These are phyloP conservation scores for Copidosoma floridanum DNA, from an alignment of 1,140 invertebrate species.

Conservation along the genomic window DNA sequence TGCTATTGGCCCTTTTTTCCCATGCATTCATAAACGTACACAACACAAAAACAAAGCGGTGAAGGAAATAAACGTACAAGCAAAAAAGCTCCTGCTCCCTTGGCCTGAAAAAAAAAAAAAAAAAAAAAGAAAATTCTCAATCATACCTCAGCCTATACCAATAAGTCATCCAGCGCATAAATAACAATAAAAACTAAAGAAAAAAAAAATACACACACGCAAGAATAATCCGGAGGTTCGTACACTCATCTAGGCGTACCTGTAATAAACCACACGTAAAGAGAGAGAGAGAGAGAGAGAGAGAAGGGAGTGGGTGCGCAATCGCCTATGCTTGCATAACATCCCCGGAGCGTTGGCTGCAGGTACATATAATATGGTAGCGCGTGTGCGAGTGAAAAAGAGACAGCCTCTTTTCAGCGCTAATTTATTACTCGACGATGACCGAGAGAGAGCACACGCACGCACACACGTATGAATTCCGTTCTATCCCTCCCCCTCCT, in stretches of 20 bases:
- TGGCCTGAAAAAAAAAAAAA: no score
- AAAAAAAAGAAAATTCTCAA: no score
- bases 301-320: not conserved
- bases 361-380: not conserved
- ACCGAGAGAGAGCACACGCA: no score
- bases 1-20: not conserved
- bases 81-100: not conserved
- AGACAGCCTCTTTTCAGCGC: slow-evolving; percentile 35
- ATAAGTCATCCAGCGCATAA: no score
- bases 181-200: no score
- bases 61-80: not conserved
- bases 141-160: no score
- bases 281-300: not conserved
- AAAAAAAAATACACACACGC: no score
- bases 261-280: no score
- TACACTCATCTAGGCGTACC: not conserved
- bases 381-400: slow-evolving; percentile 1
- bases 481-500: slow-evolving; percentile 29
- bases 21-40: no score
- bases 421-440: slow-evolving; percentile 49
- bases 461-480: no score
- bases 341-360: not conserved
- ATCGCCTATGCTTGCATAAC: not conserved
- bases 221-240: not conserved
- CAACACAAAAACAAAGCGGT: no score